A percentile compares a stretch with the other conserved stretches of the same genome.
phyloP scores from a whole-genome alignment of 2,888 invertebrate species.

The Macrosiphum euphorbiae region DNA sequence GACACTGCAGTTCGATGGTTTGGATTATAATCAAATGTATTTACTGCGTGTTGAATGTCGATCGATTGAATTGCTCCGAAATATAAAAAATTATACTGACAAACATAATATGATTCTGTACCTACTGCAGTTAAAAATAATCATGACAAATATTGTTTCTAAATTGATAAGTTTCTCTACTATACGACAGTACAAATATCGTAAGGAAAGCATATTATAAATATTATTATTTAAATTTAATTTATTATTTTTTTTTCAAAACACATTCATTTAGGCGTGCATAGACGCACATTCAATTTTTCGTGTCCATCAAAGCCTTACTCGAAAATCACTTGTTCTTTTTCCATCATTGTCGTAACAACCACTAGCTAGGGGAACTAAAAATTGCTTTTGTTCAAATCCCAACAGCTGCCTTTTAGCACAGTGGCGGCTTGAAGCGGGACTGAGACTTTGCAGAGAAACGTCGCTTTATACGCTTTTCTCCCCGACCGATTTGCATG shows the following conservation, averaged over 20 bases:
- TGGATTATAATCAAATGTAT: neutral
- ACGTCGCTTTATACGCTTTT: slow-evolving; percentile 4
- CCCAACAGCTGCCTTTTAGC: slow-evolving; percentile 58
- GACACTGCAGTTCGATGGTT: neutral
- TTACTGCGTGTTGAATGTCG: neutral
- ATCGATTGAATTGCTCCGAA: neutral
- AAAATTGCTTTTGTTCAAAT: slow-evolving; percentile 56
- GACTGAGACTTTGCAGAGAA: neutral
- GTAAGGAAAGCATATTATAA: neutral
- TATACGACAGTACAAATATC: neutral
- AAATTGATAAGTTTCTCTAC: neutral
- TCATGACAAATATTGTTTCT: neutral
- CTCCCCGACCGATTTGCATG: slow-evolving; percentile 21
- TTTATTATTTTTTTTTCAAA: neutral
- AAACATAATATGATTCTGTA: neutral
- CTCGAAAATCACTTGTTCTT: slow-evolving; percentile 23
- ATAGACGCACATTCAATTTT: neutral
- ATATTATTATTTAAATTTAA: too few species aligned
- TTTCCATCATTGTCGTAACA: slow-evolving; percentile 31
- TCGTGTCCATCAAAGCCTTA: slow-evolving; percentile 19
- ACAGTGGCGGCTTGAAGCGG: neutral
- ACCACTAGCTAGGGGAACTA: slow-evolving; percentile 23
- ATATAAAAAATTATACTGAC: neutral
- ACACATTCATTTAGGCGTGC: neutral
- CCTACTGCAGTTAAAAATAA: neutral